These are phyloP conservation scores for Eupithecia insigniata DNA, from an alignment of 2,888 invertebrate genomes.

Conservation along the genomic window DNA sequence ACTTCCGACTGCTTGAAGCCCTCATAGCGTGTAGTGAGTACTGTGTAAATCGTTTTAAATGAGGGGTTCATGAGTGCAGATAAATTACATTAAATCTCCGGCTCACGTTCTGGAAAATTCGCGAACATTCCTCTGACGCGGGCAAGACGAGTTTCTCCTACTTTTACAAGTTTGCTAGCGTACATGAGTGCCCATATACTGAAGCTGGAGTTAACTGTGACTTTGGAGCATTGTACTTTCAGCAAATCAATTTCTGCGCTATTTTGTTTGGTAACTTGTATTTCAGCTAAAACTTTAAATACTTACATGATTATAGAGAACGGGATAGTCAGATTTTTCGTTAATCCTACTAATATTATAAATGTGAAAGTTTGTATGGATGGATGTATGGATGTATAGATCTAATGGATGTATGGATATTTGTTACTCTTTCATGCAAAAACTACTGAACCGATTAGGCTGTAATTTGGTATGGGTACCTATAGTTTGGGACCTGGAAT, in stretches of 20 bases:
- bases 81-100: constrained; percentile 75
- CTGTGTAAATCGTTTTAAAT: constrained; percentile 70
- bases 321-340: neutral
- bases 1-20: constrained; percentile 16
- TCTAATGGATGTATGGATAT: no score
- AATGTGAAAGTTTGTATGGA: no score
- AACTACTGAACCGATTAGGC: no score
- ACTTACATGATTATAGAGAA: neutral
- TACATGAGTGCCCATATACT: neutral
- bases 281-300: neutral
- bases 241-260: neutral
- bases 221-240: constrained; percentile 1
- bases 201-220: neutral
- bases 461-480: no score
- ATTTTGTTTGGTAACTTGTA: neutral
- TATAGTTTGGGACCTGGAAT: no score
- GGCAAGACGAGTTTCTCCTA: constrained; percentile 35
- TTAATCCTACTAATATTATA: no score
- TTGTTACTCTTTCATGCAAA: no score
- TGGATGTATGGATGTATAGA: no score
- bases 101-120: constrained; percentile 71
- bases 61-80: constrained; percentile 72
- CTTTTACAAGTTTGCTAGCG: constrained; percentile 15
- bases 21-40: constrained; percentile 24
- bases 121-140: constrained; percentile 48